Evolutionary conservation across 2,888 invertebrate genomes (phyloP).

Genomic region (Drosophila mulleri): DNA sequence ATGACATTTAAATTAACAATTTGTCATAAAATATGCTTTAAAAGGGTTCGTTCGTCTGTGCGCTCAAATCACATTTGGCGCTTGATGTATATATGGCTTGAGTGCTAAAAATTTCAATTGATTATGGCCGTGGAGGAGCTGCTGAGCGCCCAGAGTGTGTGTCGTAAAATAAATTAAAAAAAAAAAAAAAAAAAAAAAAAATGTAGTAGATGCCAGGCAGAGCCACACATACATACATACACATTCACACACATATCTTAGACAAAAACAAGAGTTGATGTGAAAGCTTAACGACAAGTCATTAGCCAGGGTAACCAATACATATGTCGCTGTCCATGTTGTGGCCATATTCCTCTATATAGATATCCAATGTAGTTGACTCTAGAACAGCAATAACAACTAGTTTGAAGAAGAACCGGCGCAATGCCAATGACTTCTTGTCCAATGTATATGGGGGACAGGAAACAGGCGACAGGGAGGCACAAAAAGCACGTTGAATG

Average conservation of each 20-base stretch:
- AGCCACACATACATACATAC: conserved; percentile 1
- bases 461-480: conserved; percentile 39
- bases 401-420: conserved; percentile 17
- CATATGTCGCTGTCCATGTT: conserved; percentile 52
- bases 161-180: conserved; percentile 43
- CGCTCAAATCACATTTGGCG: conserved; percentile 1
- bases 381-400: conserved; percentile 34
- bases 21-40: conserved; percentile 1
- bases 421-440: conserved; percentile 73
- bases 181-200: conserved; percentile 19
- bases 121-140: conserved; percentile 24
- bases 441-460: conserved; percentile 10
- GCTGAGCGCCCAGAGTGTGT: conserved; percentile 27
- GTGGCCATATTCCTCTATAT: conserved; percentile 40
- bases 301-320: conserved; percentile 54
- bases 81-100: conserved; percentile 44
- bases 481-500: conserved; percentile 64
- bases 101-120: conserved; percentile 52
- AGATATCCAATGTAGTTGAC: conserved; percentile 48
- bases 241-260: background rate
- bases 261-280: conserved; percentile 39
- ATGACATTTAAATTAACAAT: conserved; percentile 1
- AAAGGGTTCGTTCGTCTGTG: background rate
- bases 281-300: conserved; percentile 62
- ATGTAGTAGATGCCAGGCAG: conserved; percentile 24